Evolutionary conservation across 2,113 vertebrate species (phyloP), one percentile per base, ranked within the genome.

Genomic region (Psittacula cyanocephala): DNA sequence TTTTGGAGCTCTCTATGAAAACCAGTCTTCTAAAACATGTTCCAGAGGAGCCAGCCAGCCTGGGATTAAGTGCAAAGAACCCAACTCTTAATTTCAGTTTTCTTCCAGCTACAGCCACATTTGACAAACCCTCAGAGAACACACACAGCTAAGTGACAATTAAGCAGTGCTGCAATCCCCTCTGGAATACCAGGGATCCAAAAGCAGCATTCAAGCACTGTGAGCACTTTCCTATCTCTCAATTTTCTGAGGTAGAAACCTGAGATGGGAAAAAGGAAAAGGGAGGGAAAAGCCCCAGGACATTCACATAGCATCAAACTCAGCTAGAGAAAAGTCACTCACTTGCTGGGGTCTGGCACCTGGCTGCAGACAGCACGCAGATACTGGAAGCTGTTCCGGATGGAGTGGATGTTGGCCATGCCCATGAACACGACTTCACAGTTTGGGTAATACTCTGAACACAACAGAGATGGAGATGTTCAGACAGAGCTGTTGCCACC

Each of bases 311-410:
- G 50, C 15, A 5, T 33, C 46, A 53, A 41, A 74, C 11, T 46
- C 13, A 8, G 37, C 14, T 9, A 19, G n/a, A 79, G 53, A 47
- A 59, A 3, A 28, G 88, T 65, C 80, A 92, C 99, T 98, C 98
- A 99, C 99, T 99, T 99, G 98, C 99, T 99, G n/a, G 99, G 99
- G 94, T 99, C 99, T 1, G 99, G 99, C 97, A 99, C 99, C 97
- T 99, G 99, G 89, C 99, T 99, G 97, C 99, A 99, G 71, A 99
- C 99, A 5, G 99, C 98, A 60, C 99, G 98, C 63, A 99, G 98
- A 28, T 99, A 99, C 96, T 99, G 99, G 98, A 99, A 99, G 81
- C 99, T 99, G 97, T 99, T 99, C 60, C 99, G 98, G 96, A 99
- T 99, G 96, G 99, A 99, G 47, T 99, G 99, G 97, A 99, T 99